These are phyloP conservation scores for Drosophila auraria DNA, from an alignment of 1,140 invertebrate genomes.

Conservation along the genomic window DNA sequence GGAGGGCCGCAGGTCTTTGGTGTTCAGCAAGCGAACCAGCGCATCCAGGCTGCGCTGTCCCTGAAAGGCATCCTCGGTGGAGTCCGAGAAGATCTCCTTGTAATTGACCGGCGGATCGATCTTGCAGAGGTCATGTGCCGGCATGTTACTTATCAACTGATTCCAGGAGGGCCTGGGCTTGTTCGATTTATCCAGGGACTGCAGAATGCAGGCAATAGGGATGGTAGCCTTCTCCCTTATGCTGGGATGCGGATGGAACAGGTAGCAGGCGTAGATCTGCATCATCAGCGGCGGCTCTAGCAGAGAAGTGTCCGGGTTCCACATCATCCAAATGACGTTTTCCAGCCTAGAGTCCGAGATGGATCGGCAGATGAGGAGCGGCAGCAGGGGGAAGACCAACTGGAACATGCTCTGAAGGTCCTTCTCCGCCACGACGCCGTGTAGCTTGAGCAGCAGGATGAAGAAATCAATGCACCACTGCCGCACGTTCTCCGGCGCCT, in stretches of 20 bases:
- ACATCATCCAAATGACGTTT: slow-evolving; percentile 43
- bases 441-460: slow-evolving; percentile 53
- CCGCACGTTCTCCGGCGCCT: slow-evolving; percentile 2
- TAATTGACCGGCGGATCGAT: slow-evolving; percentile 38
- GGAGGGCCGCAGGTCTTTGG: slow-evolving; percentile 51
- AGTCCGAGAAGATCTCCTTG: slow-evolving; percentile 40
- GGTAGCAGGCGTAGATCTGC: slow-evolving; percentile 60
- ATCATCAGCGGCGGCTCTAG: slow-evolving; percentile 36
- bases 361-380: slow-evolving; percentile 54
- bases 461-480: slow-evolving; percentile 55
- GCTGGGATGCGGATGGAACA: slow-evolving; percentile 49
- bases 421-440: neutral
- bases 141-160: neutral
- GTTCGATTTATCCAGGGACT: slow-evolving; percentile 19
- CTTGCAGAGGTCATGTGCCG: slow-evolving; percentile 52
- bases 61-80: slow-evolving; percentile 6
- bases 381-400: slow-evolving; percentile 54
- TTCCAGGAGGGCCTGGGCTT: slow-evolving; percentile 25
- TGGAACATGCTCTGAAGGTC: slow-evolving; percentile 36
- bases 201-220: slow-evolving; percentile 40
- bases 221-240: slow-evolving; percentile 40
- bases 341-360: slow-evolving; percentile 33
- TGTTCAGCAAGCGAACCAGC: slow-evolving; percentile 57
- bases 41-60: slow-evolving; percentile 34
- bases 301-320: slow-evolving; percentile 46